phyloP scores from a whole-genome alignment of 2,888 invertebrate species.

The Hedychridium roseum region DNA sequence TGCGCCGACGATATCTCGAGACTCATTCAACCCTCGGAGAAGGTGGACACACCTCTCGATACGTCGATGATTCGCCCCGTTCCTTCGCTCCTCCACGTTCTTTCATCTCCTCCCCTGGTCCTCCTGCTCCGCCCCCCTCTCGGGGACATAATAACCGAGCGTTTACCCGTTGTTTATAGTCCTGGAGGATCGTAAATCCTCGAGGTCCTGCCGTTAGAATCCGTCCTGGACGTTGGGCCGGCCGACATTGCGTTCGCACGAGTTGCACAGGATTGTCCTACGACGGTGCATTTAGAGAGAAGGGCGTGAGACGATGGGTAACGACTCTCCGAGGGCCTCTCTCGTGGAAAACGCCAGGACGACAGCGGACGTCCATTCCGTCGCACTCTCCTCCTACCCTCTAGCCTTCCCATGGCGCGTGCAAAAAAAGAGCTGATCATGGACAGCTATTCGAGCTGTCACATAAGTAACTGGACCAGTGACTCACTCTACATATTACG shows the following conservation, averaged over 20 bases:
- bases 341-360: conserved; percentile 12
- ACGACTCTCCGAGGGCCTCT: conserved; percentile 47
- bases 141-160: conserved; percentile 43
- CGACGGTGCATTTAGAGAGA: conserved; percentile 17
- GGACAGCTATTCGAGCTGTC: conserved; percentile 15
- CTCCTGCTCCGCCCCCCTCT: conserved; percentile 12
- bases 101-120: conserved; percentile 8
- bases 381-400: too few species aligned
- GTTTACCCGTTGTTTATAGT: conserved; percentile 48
- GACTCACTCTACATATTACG: background rate
- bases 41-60: conserved; percentile 35
- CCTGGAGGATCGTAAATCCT: conserved; percentile 36
- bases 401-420: conserved; percentile 18
- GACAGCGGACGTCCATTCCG: too few species aligned
- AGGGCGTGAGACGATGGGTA: conserved; percentile 24
- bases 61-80: conserved; percentile 17
- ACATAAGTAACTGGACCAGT: conserved; percentile 18
- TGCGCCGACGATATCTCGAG: background rate
- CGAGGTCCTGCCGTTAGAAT: background rate
- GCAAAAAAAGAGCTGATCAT: conserved; percentile 18
- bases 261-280: too few species aligned
- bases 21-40: conserved; percentile 13
- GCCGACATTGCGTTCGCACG: conserved; percentile 7
- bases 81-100: conserved; percentile 8
- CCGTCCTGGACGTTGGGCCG: background rate